A percentile compares a stretch with the other conserved stretches of the same genome.
These are phyloP conservation scores for Entomyzon cyanotis DNA, from an alignment of 2,113 vertebrate genomes.

Conservation along the genomic window DNA sequence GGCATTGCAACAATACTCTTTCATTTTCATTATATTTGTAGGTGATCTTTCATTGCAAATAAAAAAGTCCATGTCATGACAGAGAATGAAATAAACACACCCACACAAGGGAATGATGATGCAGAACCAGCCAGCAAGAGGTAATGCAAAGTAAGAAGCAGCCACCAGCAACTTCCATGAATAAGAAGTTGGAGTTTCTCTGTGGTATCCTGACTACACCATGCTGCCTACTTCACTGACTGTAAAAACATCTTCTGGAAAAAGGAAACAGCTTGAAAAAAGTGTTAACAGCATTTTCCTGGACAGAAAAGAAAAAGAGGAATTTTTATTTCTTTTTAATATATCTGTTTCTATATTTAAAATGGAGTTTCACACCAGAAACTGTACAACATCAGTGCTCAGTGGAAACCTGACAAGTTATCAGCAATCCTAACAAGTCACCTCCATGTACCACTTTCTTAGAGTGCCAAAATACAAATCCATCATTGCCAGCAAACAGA, in stretches of 20 bases:
- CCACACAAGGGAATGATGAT: background rate
- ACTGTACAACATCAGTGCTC: background rate
- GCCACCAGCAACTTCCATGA: background rate
- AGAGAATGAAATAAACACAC: background rate
- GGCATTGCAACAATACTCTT: background rate
- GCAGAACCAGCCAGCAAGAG: background rate
- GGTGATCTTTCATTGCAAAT: background rate
- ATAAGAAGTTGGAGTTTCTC: background rate
- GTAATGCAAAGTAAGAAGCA: background rate
- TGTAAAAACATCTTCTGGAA: background rate
- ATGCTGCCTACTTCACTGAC: background rate
- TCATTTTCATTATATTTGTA: background rate
- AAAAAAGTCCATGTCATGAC: background rate
- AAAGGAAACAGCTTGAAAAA: background rate
- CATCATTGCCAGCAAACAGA: background rate
- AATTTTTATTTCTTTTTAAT: background rate
- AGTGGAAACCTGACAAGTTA: background rate
- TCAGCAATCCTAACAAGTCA: background rate
- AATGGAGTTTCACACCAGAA: background rate
- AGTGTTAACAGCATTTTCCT: background rate
- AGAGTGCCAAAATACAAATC: background rate
- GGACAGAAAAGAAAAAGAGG: background rate
- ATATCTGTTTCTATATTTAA: background rate
- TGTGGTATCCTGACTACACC: background rate
- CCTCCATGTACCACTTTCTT: background rate